phyloP scores from a whole-genome alignment of 2,888 invertebrate genomes.

The Reticulitermes lucifugus region DNA sequence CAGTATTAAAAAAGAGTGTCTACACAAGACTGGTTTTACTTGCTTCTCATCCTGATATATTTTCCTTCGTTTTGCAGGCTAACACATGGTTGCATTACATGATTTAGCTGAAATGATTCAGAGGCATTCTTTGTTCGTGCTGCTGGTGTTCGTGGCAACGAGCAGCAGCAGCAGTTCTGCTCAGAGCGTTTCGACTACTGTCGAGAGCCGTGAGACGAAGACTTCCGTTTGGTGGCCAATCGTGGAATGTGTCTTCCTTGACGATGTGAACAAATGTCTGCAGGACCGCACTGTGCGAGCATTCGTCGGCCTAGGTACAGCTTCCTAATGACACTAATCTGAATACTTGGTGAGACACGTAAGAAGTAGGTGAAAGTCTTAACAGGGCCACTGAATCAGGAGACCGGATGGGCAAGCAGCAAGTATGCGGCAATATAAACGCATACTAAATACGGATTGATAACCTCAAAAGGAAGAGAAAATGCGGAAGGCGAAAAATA shows the following conservation, averaged over 20 bases:
- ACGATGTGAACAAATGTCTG: constrained; percentile 24
- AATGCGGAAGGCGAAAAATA: too few relatives aligned
- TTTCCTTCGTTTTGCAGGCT: neutral
- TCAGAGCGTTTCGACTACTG: neutral
- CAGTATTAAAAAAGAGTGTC: too few relatives aligned
- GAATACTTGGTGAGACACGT: too few relatives aligned
- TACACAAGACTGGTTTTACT: too few relatives aligned
- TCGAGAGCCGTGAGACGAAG: neutral
- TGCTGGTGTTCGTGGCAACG: neutral
- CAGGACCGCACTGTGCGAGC: constrained; percentile 33
- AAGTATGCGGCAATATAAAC: too few relatives aligned
- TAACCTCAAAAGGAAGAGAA: too few relatives aligned
- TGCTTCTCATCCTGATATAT: neutral
- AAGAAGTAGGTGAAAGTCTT: too few relatives aligned
- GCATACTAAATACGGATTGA: too few relatives aligned
- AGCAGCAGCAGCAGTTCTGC: neutral
- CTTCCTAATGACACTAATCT: neutral
- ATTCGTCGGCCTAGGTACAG: constrained; percentile 31
- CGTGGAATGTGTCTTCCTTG: constrained; percentile 13
- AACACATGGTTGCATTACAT: neutral
- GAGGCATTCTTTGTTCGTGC: neutral
- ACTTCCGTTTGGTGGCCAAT: constrained; percentile 14
- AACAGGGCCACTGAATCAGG: too few relatives aligned
- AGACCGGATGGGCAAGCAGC: too few relatives aligned
- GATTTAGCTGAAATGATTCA: neutral